phyloP scores from a whole-genome alignment of 1,140 invertebrate genomes.

The Rhopalosiphum padi region DNA sequence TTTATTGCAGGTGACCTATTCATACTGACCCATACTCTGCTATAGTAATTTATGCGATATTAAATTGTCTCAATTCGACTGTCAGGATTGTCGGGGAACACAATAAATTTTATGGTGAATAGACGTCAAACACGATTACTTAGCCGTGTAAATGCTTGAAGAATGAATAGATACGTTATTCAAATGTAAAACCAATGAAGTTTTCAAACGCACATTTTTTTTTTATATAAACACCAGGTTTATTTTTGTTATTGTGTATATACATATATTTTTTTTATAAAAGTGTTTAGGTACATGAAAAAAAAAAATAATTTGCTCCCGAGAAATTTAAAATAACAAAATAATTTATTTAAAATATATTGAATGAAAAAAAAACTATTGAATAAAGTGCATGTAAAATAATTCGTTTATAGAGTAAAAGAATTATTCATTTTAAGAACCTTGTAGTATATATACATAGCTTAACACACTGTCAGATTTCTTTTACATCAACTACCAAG shows the following conservation, averaged over 20 bases:
- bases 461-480: conserved; percentile 41
- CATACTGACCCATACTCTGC: not conserved
- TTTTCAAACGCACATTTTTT: not conserved
- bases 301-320: not conserved
- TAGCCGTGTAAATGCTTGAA: not conserved
- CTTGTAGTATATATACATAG: not conserved
- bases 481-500: conserved; percentile 9
- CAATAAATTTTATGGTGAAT: not conserved
- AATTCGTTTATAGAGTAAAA: conserved; percentile 14
- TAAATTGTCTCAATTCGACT: not conserved
- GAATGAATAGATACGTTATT: not conserved
- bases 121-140: not conserved
- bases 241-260: not conserved
- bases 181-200: not conserved
- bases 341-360: conserved; percentile 24
- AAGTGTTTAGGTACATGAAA: not conserved
- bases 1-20: conserved; percentile 39
- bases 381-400: not conserved
- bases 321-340: not conserved
- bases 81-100: not conserved
- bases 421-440: not conserved
- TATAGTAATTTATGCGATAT: not conserved
- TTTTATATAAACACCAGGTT: not conserved
- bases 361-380: not conserved
- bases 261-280: not conserved